phyloP scores from a whole-genome alignment of 2,888 invertebrate species.

The Pegoplata infirma region DNA sequence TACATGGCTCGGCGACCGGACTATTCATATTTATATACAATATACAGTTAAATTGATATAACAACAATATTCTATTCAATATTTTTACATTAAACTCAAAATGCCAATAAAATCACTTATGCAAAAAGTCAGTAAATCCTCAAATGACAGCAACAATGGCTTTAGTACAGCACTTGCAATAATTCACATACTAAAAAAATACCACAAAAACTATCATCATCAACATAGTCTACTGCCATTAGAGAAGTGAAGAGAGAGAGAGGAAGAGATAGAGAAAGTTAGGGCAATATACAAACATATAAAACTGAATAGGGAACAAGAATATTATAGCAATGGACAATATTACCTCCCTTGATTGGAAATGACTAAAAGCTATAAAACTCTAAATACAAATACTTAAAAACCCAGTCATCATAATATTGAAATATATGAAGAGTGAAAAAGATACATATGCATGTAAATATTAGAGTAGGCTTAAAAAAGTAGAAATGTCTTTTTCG shows the following conservation, averaged over 20 bases:
- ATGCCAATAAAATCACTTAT: slow-evolving; percentile 59
- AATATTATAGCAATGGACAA: neutral
- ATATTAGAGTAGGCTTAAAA: too few species aligned
- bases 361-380: slow-evolving; percentile 26
- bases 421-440: neutral
- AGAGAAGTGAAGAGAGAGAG: neutral
- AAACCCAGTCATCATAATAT: slow-evolving; percentile 18
- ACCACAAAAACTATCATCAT: slow-evolving; percentile 32
- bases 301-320: neutral
- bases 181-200: slow-evolving; percentile 44
- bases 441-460: too few species aligned
- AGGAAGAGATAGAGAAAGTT: too few species aligned
- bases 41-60: too few species aligned
- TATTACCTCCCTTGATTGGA: neutral
- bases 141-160: slow-evolving; percentile 56
- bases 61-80: too few species aligned
- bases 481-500: too few species aligned
- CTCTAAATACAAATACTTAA: slow-evolving; percentile 30
- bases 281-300: too few species aligned
- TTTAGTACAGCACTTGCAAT: slow-evolving; percentile 33
- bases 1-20: too few species aligned
- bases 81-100: slow-evolving; percentile 46
- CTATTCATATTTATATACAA: too few species aligned
- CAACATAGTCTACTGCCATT: slow-evolving; percentile 23
- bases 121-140: slow-evolving; percentile 60